These are phyloP conservation scores for Hyperoodon ampullatus DNA, from an alignment of 2,113 vertebrate species.

Conservation along the genomic window DNA sequence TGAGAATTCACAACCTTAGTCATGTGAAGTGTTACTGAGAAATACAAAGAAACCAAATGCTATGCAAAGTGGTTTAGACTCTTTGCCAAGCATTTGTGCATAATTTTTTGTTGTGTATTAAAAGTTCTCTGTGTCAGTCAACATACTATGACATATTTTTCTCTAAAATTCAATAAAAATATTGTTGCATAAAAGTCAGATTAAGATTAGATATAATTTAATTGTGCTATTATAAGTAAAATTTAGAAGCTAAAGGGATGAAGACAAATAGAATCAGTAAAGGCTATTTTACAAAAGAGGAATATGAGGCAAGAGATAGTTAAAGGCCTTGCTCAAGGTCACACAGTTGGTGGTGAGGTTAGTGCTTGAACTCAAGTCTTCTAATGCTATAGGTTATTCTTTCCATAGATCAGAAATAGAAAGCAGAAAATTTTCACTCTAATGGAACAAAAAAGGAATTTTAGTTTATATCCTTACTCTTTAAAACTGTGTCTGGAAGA, in stretches of 20 bases:
- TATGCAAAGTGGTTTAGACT: neutral
- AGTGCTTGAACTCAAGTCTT: neutral
- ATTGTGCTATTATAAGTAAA: neutral
- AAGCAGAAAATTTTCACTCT: slow-evolving; percentile 34
- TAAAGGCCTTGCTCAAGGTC: neutral
- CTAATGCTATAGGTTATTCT: neutral
- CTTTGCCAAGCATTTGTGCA: neutral
- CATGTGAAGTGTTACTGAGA: neutral
- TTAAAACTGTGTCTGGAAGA: slow-evolving; percentile 77
- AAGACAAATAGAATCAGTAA: slow-evolving; percentile 11
- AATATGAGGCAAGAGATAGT: neutral
- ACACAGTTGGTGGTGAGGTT: neutral
- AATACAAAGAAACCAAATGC: neutral
- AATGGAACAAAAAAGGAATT: neutral
- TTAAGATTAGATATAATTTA: slow-evolving; percentile 25
- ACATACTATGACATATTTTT: neutral
- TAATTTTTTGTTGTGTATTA: slow-evolving; percentile 9
- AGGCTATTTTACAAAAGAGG: neutral
- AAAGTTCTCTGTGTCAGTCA: slow-evolving; percentile 11
- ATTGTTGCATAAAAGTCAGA: neutral
- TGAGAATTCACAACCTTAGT: slow-evolving; percentile 1
- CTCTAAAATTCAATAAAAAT: slow-evolving; percentile 28
- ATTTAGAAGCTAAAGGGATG: neutral
- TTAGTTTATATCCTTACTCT: slow-evolving; percentile 79
- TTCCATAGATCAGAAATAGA: slow-evolving; percentile 6